Evolutionary conservation across 2,797 vertebrate genomes (phyloP).

Genomic region (Clarias platycephalus): DNA sequence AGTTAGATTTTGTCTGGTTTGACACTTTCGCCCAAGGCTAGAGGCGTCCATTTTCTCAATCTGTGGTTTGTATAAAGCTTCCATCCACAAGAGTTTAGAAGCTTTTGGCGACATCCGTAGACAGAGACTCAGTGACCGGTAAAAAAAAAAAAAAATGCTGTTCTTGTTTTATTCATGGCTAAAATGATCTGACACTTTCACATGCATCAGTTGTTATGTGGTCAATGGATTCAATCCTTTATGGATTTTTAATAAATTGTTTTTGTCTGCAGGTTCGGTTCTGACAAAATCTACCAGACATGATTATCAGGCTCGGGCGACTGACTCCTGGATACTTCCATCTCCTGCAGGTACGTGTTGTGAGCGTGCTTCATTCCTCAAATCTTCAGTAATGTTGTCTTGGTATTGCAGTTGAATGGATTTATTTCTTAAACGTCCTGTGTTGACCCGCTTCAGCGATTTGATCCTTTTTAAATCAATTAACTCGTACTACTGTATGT

Average conservation of each 20-base stretch:
- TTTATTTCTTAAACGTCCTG: background rate
- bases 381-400: too few species aligned
- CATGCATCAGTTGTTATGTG: background rate
- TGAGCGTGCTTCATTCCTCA: background rate
- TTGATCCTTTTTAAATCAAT: background rate
- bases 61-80: background rate
- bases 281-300: constrained; percentile 53
- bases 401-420: background rate
- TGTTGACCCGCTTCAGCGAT: background rate
- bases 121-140: background rate
- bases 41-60: constrained; percentile 49
- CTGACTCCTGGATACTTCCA: constrained; percentile 93
- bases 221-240: background rate
- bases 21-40: constrained; percentile 49
- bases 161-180: background rate
- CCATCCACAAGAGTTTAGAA: background rate
- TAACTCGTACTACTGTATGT: too few species aligned
- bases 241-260: background rate
- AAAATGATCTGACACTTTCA: background rate
- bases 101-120: background rate
- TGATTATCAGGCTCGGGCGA: constrained; percentile 86
- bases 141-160: background rate
- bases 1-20: constrained; percentile 35
- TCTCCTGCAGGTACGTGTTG: constrained; percentile 82
- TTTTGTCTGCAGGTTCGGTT: constrained; percentile 54